phyloP scores from a whole-genome alignment of 2,113 vertebrate genomes.

The Cheirogaleus medius region DNA sequence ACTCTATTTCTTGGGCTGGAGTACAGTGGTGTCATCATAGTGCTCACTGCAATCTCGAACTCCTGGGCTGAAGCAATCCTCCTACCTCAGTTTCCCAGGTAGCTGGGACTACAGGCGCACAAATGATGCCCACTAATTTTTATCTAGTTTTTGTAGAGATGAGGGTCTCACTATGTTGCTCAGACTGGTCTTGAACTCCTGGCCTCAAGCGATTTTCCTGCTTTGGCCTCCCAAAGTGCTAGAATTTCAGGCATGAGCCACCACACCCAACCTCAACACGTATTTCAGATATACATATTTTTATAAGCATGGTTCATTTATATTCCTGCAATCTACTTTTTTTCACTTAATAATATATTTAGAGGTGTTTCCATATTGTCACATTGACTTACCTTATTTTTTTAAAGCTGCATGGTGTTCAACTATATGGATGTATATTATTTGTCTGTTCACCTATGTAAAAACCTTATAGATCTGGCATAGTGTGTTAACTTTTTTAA shows the following conservation, averaged over 20 bases:
- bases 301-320: not conserved
- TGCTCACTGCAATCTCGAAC: fast-evolving
- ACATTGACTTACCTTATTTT: not conserved
- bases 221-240: not conserved
- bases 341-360: not conserved
- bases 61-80: not conserved
- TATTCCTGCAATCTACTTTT: not conserved
- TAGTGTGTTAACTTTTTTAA: not conserved
- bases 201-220: not conserved
- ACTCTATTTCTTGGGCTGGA: not conserved
- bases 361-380: not conserved
- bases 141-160: not conserved
- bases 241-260: not conserved
- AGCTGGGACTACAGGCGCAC: not conserved
- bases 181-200: not conserved
- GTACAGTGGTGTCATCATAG: not conserved
- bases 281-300: not conserved
- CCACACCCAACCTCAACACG: too few species aligned
- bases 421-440: not conserved
- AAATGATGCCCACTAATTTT: not conserved
- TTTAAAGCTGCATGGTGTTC: not conserved
- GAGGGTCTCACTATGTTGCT: not conserved
- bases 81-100: not conserved
- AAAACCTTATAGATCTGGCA: not conserved
- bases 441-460: not conserved